Conservation (phyloP, 2,888 invertebrate genomes). For the Macaria liturata region DNA sequence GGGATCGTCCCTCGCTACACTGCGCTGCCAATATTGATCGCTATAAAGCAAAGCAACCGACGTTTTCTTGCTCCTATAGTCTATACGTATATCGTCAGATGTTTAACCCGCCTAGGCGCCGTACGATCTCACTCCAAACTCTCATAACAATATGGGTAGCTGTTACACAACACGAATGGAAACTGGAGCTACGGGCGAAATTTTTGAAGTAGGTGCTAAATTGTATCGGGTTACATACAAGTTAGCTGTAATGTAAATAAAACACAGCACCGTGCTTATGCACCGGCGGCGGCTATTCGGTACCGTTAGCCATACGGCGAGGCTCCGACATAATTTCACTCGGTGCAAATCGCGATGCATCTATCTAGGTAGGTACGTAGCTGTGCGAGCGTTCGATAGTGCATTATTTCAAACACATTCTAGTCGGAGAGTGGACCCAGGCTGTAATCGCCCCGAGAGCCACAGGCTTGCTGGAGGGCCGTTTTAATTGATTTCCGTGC, state of each 20-base stretch:
- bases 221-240: constrained; percentile 47
- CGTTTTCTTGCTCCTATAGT: constrained; percentile 16
- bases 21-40: constrained; percentile 60
- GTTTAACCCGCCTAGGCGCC: constrained; percentile 7
- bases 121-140: constrained; percentile 13
- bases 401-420: constrained; percentile 22
- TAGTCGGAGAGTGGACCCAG: constrained; percentile 24
- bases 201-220: constrained; percentile 32
- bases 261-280: constrained; percentile 53
- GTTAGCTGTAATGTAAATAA: constrained; percentile 61
- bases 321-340: constrained; percentile 59
- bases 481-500: constrained; percentile 29
- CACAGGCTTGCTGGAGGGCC: constrained; percentile 17
- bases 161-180: constrained; percentile 3
- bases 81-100: constrained; percentile 11
- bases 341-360: constrained; percentile 54
- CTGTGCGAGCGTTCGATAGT: constrained; percentile 28
- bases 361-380: constrained; percentile 31
- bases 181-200: constrained; percentile 28
- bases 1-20: constrained; percentile 59
- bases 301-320: constrained; percentile 65
- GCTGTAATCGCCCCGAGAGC: constrained; percentile 15
- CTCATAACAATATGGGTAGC: constrained; percentile 10
- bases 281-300: constrained; percentile 55
- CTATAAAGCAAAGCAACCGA: constrained; percentile 35